Base-by-base conservation (phyloP, 2,113 vertebrate genomes). In the Theropithecus gelada region DNA sequence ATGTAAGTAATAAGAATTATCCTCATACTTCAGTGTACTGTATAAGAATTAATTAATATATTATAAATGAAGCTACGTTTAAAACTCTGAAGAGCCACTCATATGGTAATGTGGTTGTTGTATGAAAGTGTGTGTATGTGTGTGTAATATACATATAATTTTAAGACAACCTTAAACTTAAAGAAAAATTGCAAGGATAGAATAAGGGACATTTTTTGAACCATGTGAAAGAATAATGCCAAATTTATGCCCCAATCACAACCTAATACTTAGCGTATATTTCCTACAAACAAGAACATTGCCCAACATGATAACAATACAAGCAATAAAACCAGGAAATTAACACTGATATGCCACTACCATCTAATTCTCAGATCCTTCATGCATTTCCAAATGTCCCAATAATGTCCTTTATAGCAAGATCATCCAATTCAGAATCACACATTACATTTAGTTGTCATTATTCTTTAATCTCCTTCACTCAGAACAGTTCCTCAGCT, bases 221-320 rank as follows among this genome's bases (percentile, higher is more conserved):
- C 1, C 23, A 57, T 81, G 90, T 61, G 76, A 18, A n/a, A 52
- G 16, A 35, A 40, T 4, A 3, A 40, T 87, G 43, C 40, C 25
- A 55, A 52, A 72, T 8, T 52, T 50, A 14, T 72, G 11, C 2
- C n/a, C 13, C 66, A 79, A 22, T 57, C n/a, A n/a, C 4, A 13
- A 25, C 17, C 55, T 73, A 61, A 64, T 55, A 78, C 14, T 83
- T n/a, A 50, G 13, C 84, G 13, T 55, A 25, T 75, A 30, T 68
- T 79, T 95, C 48, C 30, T 96, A 85, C 3, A 59, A 85, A 92
- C 10, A 91, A 96, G 57, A n/a, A 35, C 48, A 79, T 43, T 88
- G 8, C 75, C 45, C 52, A 93, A 73, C 32, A 64, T 52, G 76
- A 48, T n/a, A 68, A 68, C 4, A 88, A 16, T 68, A 80, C 3